Percentiles rank a stretch among this genome's conserved stretches.
phyloP scores from a whole-genome alignment of 2,113 vertebrate species.

The Paradisaea rubra region DNA sequence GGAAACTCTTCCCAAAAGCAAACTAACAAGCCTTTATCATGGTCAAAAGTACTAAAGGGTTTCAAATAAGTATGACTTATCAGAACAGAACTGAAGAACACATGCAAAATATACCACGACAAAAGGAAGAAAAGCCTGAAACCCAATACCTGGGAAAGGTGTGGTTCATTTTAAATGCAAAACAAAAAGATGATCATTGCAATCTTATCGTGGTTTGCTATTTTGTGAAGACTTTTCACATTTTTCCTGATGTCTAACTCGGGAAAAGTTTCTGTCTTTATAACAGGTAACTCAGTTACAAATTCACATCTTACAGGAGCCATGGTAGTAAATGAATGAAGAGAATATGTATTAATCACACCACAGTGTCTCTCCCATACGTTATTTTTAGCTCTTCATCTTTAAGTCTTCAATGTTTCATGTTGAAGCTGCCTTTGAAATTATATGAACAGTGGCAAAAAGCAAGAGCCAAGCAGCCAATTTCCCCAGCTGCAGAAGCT shows the following conservation, averaged over 20 bases:
- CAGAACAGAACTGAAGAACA: not conserved
- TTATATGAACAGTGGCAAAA: not conserved
- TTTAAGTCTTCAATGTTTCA: not conserved
- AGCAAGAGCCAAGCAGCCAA: not conserved
- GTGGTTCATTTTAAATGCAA: slow-evolving; percentile 27
- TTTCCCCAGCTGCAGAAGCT: not conserved
- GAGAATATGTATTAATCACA: not conserved
- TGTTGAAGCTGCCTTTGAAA: not conserved
- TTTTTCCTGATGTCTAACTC: not conserved
- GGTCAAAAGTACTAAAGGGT: not conserved
- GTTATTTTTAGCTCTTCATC: not conserved
- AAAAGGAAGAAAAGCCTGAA: not conserved
- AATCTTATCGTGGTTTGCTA: not conserved
- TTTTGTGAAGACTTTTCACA: not conserved
- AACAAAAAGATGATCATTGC: not conserved
- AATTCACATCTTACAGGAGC: not conserved
- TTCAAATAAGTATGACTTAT: not conserved
- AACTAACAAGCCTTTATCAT: not conserved
- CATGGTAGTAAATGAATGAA: not conserved
- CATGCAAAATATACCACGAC: not conserved
- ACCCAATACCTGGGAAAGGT: not conserved
- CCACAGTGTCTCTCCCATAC: not conserved
- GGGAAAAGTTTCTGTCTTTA: not conserved
- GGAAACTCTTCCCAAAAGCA: not conserved
- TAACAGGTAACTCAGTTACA: not conserved